phyloP scores from a whole-genome alignment of 2,888 invertebrate genomes.

The Coenonympha arcania region DNA sequence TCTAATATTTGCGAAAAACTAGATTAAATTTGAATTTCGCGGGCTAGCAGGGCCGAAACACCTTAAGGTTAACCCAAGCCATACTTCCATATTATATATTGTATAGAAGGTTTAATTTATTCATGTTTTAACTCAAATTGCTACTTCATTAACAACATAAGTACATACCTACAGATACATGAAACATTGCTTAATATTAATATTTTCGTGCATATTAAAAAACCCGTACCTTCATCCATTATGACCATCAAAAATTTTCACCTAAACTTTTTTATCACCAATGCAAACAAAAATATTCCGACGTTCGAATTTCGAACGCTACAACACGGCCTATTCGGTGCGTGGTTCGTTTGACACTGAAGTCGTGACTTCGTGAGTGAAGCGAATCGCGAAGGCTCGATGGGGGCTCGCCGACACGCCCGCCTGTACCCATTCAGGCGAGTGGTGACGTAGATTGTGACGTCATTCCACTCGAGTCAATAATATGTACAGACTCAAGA shows the following conservation, averaged over 20 bases:
- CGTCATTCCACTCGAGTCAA: slow-evolving; percentile 18
- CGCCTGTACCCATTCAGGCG: slow-evolving; percentile 31
- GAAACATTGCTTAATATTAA: not conserved
- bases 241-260: not conserved
- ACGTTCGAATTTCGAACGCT: slow-evolving; percentile 3
- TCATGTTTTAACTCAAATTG: no score
- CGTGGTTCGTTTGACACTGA: slow-evolving; percentile 38
- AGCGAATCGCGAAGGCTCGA: not conserved
- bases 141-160: no score
- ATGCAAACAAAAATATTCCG: not conserved
- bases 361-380: slow-evolving; percentile 9
- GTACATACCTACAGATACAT: no score
- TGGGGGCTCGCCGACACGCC: slow-evolving; percentile 43
- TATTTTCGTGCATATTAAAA: not conserved
- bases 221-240: not conserved
- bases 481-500: not conserved
- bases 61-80: no score
- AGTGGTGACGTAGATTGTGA: slow-evolving; percentile 27
- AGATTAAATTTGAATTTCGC: no score
- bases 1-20: no score
- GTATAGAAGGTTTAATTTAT: no score
- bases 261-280: not conserved
- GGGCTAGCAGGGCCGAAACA: no score
- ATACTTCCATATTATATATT: no score
- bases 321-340: slow-evolving; percentile 36